A percentile compares a stretch with the other conserved stretches of the same genome.
Conservation (phyloP, 2,113 vertebrate species). For the Circaetus gallicus region DNA sequence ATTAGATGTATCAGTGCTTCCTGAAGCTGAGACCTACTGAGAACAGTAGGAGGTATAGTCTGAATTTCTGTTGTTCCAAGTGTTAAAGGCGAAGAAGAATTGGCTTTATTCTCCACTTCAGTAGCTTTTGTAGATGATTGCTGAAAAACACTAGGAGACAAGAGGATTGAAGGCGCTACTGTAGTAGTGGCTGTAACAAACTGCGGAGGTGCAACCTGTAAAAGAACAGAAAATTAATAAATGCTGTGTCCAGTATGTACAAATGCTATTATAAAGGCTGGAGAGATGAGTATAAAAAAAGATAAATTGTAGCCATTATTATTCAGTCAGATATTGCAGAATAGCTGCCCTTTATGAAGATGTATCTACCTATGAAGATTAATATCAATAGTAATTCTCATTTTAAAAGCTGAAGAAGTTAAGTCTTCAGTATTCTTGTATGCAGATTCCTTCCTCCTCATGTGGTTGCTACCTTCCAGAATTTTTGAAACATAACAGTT, state of each 20-base stretch:
- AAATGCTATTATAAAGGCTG: not conserved
- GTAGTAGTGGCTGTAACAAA: conserved; percentile 74
- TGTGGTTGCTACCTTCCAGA: not conserved
- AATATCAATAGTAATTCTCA: not conserved
- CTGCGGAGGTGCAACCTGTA: conserved; percentile 74
- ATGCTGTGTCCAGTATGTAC: not conserved
- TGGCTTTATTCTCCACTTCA: conserved; percentile 73
- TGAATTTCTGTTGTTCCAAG: conserved; percentile 71
- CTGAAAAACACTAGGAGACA: conserved; percentile 93
- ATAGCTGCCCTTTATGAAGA: not conserved
- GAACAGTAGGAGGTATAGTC: conserved; percentile 68
- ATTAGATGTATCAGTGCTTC: conserved; percentile 92
- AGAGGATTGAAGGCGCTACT: conserved; percentile 78
- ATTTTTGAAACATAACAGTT: not conserved
- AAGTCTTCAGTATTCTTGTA: not conserved
- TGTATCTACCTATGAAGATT: not conserved
- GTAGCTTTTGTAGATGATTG: conserved; percentile 78
- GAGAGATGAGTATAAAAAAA: not conserved
- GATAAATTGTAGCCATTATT: not conserved
- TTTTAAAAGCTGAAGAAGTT: not conserved
- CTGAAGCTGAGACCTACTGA: conserved; percentile 89
- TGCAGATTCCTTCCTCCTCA: not conserved
- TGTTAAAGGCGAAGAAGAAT: conserved; percentile 72
- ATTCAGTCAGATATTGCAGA: not conserved
- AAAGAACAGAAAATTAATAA: not conserved